Evolutionary conservation across 30 jellyfish, hydroid and myxozoan species (phyloP), one percentile per base, ranked within the genome.

Genomic region (Hydractinia echinata): DNA sequence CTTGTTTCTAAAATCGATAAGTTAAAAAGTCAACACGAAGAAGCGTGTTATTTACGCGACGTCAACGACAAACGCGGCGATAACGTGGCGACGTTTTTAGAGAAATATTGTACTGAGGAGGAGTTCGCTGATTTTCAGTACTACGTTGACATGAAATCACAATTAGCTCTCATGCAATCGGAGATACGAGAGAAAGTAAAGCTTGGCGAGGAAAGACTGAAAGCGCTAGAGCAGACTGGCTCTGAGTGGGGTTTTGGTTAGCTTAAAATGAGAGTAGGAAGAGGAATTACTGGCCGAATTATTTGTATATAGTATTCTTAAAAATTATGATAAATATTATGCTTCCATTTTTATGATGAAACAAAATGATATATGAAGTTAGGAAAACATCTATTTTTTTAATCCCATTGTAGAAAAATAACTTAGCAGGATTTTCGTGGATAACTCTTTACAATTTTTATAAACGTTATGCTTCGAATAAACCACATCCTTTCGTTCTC

Each of bases 11-110:
- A 92, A 76, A 92, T 92, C 76, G 98, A 84, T 15, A 92, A 92
- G 74, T 71, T 92, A 55, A 81, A 83, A 60, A 92, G 95, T 61
- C 98, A 92, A 69, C 96, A 86, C 83, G 98, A 92, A 84, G 98
- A 92, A 54, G 98, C 98, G 61, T 92, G 98, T 74, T 67, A 83
- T 56, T 83, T 92, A 55, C 90, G 96, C 51, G 98, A 92, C 62
- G 96, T 92, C 52, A 92, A 92, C 93, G 96, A 92, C 81, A 86
- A 84, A 61, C 98, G 98, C 61, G 98, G 98, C 66, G 98, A 92
- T 82, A 92, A 92, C 66, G 98, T 92, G 5, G 95, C 96, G 82
- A 84, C 67, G 79, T 86, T 92, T 76, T 79, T 92, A 53, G 98
- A 86, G 18, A 86, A 86, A 78, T 92, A 92, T 71, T 92, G 95